A percentile compares a stretch with the other conserved stretches of the same genome.
These are phyloP conservation scores for Apaloderma vittatum DNA, from an alignment of 2,113 vertebrate species.

Conservation along the genomic window DNA sequence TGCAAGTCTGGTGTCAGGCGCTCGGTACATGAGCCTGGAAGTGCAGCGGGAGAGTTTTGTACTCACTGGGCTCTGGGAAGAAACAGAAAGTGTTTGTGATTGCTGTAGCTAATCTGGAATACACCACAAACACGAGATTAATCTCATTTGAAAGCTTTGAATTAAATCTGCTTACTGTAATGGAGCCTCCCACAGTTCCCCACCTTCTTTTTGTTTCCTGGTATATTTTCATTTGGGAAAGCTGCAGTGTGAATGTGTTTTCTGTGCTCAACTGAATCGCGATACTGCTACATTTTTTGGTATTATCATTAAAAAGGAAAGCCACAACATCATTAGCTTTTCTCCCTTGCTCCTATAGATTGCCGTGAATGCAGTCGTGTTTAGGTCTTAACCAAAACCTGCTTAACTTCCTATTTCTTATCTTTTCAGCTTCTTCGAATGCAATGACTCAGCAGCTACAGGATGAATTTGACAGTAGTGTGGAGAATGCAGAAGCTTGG, in stretches of 20 bases:
- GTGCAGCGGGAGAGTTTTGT: neutral
- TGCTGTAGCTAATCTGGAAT: neutral
- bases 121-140: neutral
- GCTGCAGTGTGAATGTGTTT: neutral
- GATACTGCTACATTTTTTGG: neutral
- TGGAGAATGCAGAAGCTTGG: conserved; percentile 88
- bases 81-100: neutral
- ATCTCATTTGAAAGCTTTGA: conserved; percentile 56
- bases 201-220: conserved; percentile 58
- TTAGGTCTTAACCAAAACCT: neutral
- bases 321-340: neutral
- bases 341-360: neutral
- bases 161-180: conserved; percentile 37
- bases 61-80: neutral
- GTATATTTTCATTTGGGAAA: conserved; percentile 33
- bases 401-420: neutral
- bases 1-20: neutral
- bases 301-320: neutral
- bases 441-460: conserved; percentile 90
- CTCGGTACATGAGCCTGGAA: neutral
- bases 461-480: conserved; percentile 86
- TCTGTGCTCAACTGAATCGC: neutral
- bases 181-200: conserved; percentile 33
- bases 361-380: neutral
- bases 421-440: conserved; percentile 59